These are phyloP conservation scores for Incurvaria masculella DNA, from an alignment of 2,888 invertebrate genomes.

Conservation along the genomic window DNA sequence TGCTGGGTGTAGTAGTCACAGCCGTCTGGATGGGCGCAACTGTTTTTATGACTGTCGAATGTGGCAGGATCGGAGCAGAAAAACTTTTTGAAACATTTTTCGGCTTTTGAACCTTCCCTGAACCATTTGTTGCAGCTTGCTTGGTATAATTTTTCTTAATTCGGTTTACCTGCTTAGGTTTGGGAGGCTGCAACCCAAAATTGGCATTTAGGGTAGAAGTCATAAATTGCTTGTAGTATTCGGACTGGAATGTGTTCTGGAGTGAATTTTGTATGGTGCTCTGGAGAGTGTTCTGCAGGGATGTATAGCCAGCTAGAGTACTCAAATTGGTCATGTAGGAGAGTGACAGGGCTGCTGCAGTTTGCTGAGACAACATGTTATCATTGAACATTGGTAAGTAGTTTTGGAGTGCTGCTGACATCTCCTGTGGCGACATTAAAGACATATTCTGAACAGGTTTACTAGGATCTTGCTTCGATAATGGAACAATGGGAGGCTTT, in stretches of 20 bases:
- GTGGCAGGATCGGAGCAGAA: not conserved
- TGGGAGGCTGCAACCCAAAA: not conserved
- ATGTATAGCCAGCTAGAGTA: slow-evolving; percentile 33
- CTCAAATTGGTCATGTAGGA: slow-evolving; percentile 38
- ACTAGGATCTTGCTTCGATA: slow-evolving; percentile 8
- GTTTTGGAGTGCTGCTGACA: slow-evolving; percentile 38
- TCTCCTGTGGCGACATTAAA: slow-evolving; percentile 37
- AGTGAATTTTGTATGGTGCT: slow-evolving; percentile 22
- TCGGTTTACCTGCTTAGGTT: not conserved
- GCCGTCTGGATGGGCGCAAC: not conserved
- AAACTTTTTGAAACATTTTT: not conserved
- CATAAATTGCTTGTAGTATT: slow-evolving; percentile 42
- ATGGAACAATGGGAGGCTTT: not conserved
- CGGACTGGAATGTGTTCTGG: slow-evolving; percentile 38
- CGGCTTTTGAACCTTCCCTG: not conserved
- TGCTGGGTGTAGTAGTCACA: not conserved
- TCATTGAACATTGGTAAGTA: slow-evolving; percentile 41
- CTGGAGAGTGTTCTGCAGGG: slow-evolving; percentile 33
- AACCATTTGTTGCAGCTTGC: not conserved
- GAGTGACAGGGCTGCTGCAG: slow-evolving; percentile 36
- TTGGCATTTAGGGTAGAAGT: slow-evolving; percentile 12
- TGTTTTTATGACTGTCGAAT: not conserved
- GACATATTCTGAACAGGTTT: slow-evolving; percentile 24
- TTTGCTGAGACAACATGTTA: slow-evolving; percentile 33
- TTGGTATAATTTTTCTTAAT: not conserved